Percentiles rank a stretch among this genome's conserved stretches.
phyloP scores from a whole-genome alignment of 1,140 invertebrate species.

The Lineus longissimus region DNA sequence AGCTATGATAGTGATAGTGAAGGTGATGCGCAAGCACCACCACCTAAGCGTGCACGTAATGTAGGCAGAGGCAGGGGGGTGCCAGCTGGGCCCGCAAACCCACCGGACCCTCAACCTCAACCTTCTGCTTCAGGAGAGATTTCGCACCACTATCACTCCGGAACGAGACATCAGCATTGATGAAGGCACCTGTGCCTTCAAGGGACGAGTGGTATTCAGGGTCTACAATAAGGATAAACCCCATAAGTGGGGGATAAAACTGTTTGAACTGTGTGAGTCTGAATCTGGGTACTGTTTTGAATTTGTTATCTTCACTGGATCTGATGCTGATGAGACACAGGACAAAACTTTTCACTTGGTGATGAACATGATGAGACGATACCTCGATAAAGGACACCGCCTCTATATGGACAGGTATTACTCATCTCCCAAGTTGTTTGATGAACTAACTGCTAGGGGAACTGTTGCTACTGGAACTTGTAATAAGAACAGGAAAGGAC shows the following conservation, averaged over 20 bases:
- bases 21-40: too few relatives aligned
- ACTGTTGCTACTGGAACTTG: neutral
- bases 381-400: neutral
- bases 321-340: neutral
- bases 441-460: neutral
- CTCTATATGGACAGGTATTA: neutral
- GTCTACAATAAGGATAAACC: constrained; percentile 2
- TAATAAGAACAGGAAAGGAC: too few relatives aligned
- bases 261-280: constrained; percentile 1
- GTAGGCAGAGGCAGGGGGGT: too few relatives aligned
- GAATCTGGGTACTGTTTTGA: neutral
- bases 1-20: too few relatives aligned
- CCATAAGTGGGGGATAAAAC: neutral
- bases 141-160: neutral
- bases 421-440: neutral
- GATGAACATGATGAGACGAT: neutral
- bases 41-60: too few relatives aligned
- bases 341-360: neutral
- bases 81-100: too few relatives aligned
- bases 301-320: neutral
- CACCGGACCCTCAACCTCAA: too few relatives aligned
- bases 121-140: neutral
- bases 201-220: neutral
- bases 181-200: neutral
- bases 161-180: neutral